Base-by-base conservation (phyloP, 2,888 invertebrate species). In the Hoplodrina blanda region DNA sequence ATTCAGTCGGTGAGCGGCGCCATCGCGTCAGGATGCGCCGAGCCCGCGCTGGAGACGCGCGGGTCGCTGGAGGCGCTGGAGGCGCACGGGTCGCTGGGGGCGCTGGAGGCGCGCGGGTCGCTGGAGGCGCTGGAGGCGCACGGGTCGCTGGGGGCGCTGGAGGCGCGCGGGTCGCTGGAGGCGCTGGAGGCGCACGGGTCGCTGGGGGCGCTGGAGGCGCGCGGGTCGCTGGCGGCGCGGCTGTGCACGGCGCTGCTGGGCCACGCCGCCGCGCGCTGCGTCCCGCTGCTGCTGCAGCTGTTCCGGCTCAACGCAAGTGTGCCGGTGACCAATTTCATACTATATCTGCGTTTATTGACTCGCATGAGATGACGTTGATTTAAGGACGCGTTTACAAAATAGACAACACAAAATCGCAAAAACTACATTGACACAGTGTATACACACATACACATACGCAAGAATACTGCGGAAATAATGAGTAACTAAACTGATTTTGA, bases 231-330 rank as follows among this genome's bases (percentile, higher is more conserved):
- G 41, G 73, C 52, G 41, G 41, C 41, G 41, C 41, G 79, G 63
- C 84, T 86, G 76, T 78, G 74, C 49, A 76, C 82, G 44, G 44
- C 84, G 59, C 85, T 85, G 73, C 84, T 69, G 30, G 69, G 49
- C 4, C 59, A 19, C 37, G 69, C 11, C 67, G 49, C 76, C 71
- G 68, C 37, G 13, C 13, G 10, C 41, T 41, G 13, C 11, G 41
- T 13, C 11, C 41, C 11, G 52, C 46, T 20, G 54, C 84, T 82
- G 61, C 46, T 62, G 44, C 67, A 66, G 17, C 85, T 91, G 63
- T 83, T 90, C 80, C 56, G 33, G 1, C 78, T 88, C 63, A 85
- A 76, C 62, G 60, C 87, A 3, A 69, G 49, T 5, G 75, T 88
- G 50, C 88, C 87, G 69, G 91, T 90, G 37, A 75, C 78, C 33